Evolutionary conservation across 1,140 invertebrate genomes (phyloP).

Genomic region (Mylabris phalerata): DNA sequence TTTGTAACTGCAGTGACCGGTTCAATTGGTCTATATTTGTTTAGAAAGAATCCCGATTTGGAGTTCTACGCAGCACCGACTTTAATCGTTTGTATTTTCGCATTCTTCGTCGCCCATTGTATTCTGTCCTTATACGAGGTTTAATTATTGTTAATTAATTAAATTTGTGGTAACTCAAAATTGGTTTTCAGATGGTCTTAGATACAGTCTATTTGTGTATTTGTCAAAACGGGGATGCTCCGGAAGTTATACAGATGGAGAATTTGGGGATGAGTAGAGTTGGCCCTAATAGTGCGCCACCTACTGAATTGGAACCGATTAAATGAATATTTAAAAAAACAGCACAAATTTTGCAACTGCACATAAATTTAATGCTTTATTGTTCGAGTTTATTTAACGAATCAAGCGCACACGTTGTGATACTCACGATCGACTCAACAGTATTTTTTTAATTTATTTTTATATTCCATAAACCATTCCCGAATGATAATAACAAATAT

Average conservation of each 20-base stretch:
- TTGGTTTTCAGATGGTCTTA: conserved; percentile 74
- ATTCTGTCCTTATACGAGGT: conserved; percentile 92
- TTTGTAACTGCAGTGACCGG: conserved; percentile 76
- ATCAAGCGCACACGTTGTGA: too few species aligned
- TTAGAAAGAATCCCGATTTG: conserved; percentile 63
- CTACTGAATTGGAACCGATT: conserved; percentile 33
- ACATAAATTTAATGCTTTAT: too few species aligned
- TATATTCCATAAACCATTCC: too few species aligned
- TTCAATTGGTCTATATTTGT: conserved; percentile 62
- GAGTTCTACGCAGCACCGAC: conserved; percentile 82
- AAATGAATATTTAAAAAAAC: conserved; percentile 19
- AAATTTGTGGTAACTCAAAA: not conserved
- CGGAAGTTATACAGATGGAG: conserved; percentile 40
- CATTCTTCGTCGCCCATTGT: conserved; percentile 89
- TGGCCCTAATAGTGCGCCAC: conserved; percentile 40
- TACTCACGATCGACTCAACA: too few species aligned
- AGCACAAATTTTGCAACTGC: not conserved
- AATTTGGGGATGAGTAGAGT: conserved; percentile 49
- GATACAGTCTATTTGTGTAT: conserved; percentile 93
- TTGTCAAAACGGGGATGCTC: conserved; percentile 66
- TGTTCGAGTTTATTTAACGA: too few species aligned
- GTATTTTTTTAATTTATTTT: too few species aligned
- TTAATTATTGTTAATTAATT: not conserved
- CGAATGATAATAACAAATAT: too few species aligned
- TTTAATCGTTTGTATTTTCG: conserved; percentile 78